These are phyloP conservation scores for Lithobius niger DNA, from an alignment of 1,140 invertebrate species.

Conservation along the genomic window DNA sequence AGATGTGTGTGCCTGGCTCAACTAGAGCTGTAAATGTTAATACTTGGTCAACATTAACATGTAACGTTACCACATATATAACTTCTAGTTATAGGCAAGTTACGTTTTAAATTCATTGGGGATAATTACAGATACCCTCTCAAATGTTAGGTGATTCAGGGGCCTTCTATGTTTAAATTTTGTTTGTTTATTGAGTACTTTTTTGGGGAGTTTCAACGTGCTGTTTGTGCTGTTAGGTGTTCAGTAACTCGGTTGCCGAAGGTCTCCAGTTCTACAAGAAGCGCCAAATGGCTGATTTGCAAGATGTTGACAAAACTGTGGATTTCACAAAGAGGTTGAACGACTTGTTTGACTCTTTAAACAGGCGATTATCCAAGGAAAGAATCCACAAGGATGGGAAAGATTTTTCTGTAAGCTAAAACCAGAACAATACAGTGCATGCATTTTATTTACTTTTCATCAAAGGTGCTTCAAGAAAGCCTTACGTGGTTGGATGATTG, in stretches of 20 bases:
- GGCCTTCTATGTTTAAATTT: not conserved
- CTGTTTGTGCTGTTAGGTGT: no score
- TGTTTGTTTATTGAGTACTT: no score
- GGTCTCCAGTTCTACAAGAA: not conserved
- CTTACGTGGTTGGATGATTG: not conserved
- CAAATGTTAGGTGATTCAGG: no score
- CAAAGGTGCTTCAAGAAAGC: not conserved
- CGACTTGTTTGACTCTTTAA: conserved; percentile 5
- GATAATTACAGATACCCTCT: no score
- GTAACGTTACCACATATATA: no score
- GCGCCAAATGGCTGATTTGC: not conserved
- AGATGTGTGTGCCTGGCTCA: no score
- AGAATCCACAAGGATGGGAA: not conserved
- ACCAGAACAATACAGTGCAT: not conserved
- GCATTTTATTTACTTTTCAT: not conserved
- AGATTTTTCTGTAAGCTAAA: not conserved
- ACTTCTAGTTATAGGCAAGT: not conserved
- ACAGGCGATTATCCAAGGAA: not conserved
- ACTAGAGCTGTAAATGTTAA: no score
- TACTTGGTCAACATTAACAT: no score
- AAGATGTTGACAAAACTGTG: not conserved
- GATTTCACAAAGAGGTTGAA: not conserved
- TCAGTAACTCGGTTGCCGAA: not conserved
- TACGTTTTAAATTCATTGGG: not conserved
- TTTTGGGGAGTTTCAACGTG: no score